These are phyloP conservation scores for Spilarctia lutea DNA, from an alignment of 2,888 invertebrate species.

Conservation along the genomic window DNA sequence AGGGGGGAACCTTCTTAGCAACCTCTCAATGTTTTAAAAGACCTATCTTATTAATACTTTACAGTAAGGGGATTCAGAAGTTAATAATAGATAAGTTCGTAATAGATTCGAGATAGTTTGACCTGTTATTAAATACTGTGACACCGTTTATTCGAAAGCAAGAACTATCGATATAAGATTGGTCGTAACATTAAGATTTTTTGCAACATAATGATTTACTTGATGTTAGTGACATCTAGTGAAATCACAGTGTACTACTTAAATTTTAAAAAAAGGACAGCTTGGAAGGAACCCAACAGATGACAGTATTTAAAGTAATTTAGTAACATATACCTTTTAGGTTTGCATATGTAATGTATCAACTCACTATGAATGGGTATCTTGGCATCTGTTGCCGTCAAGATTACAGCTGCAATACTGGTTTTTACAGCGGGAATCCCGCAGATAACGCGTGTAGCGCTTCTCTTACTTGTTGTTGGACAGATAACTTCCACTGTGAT, in stretches of 20 bases:
- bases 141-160: no score
- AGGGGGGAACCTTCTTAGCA: no score
- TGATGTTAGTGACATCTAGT: background rate
- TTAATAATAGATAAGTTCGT: no score
- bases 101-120: no score
- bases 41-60: no score
- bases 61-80: no score
- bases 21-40: no score
- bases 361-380: background rate
- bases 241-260: background rate
- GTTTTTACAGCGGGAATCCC: slow-evolving; percentile 1
- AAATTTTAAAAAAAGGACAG: background rate
- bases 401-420: background rate
- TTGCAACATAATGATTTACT: no score
- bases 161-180: no score
- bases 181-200: no score
- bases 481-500: background rate
- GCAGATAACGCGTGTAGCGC: background rate
- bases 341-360: background rate
- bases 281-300: background rate
- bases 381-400: background rate
- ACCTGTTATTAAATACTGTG: no score
- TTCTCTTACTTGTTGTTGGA: background rate
- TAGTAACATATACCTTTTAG: background rate
- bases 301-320: background rate